Evolutionary conservation across 2,888 invertebrate genomes (phyloP).

Genomic region (Lasius fuliginosus): DNA sequence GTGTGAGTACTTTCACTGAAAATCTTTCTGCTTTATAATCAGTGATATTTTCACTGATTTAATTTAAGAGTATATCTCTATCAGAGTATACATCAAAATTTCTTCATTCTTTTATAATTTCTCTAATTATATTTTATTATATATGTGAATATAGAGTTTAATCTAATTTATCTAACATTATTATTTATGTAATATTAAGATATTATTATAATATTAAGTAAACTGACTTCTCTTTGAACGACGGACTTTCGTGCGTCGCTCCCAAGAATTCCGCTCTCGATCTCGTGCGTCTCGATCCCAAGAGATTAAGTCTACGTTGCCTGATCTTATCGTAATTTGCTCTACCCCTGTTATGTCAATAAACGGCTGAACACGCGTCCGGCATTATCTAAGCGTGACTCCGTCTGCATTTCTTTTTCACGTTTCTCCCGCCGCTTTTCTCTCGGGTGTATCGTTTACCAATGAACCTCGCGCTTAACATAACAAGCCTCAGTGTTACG

Average conservation of each 20-base stretch:
- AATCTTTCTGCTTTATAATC: background rate
- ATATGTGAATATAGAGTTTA: background rate
- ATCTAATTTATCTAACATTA: background rate
- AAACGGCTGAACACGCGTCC: constrained; percentile 71
- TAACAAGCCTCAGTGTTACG: constrained; percentile 60
- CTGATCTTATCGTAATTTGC: constrained; percentile 72
- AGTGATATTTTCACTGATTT: background rate
- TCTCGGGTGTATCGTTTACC: constrained; percentile 61
- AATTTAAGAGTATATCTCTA: too few species aligned
- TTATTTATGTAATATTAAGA: background rate
- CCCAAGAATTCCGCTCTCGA: constrained; percentile 19
- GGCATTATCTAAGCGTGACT: constrained; percentile 69
- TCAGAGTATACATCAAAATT: background rate
- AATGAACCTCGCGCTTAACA: constrained; percentile 62
- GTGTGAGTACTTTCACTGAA: background rate
- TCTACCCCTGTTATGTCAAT: constrained; percentile 64
- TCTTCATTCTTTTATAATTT: background rate
- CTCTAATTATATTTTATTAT: background rate
- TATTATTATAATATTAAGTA: background rate
- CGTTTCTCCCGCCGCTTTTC: constrained; percentile 15
- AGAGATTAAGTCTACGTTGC: constrained; percentile 31
- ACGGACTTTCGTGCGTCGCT: background rate
- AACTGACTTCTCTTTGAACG: background rate
- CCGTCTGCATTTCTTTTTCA: constrained; percentile 59
- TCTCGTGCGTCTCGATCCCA: constrained; percentile 18